Percentiles rank a stretch among this genome's conserved stretches.
Conservation (phyloP, 2,888 invertebrate genomes). For the Myopa tessellatipennis region DNA sequence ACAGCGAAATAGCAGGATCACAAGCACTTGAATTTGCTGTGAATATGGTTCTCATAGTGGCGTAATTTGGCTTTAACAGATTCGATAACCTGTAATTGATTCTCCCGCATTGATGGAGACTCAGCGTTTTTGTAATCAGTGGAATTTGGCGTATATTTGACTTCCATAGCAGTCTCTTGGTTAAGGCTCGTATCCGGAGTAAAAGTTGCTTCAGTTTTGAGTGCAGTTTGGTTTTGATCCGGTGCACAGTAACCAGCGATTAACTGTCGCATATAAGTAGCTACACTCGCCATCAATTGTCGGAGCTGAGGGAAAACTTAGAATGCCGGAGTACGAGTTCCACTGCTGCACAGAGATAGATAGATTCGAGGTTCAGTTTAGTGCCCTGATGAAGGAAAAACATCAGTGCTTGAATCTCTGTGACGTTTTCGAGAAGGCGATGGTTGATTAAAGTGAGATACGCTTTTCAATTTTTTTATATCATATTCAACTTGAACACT, state of each 20-base stretch:
- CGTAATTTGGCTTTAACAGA: slow-evolving; percentile 82
- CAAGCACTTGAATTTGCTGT: slow-evolving; percentile 82
- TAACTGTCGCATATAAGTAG: slow-evolving; percentile 62
- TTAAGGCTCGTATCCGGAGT: slow-evolving; percentile 20
- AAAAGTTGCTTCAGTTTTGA: slow-evolving; percentile 23
- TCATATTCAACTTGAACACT: no score
- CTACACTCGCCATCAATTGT: slow-evolving; percentile 84
- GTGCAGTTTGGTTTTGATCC: slow-evolving; percentile 46
- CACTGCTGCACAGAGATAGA: slow-evolving; percentile 89
- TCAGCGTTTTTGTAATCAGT: slow-evolving; percentile 3
- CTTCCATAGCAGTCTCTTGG: slow-evolving; percentile 21
- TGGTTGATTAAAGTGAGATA: no score
- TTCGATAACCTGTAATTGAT: slow-evolving; percentile 71
- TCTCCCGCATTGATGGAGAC: slow-evolving; percentile 21
- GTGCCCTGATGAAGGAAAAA: no score
- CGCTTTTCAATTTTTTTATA: no score
- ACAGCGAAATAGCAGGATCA: slow-evolving; percentile 91
- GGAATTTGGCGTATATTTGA: slow-evolving; percentile 10
- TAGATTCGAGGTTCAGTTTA: no score
- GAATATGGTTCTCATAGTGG: slow-evolving; percentile 77
- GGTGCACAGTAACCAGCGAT: slow-evolving; percentile 55
- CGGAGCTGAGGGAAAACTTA: slow-evolving; percentile 91
- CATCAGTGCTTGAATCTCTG: no score
- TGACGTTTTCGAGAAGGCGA: no score
- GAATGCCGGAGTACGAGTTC: slow-evolving; percentile 90